Conservation (phyloP, 1,140 invertebrate species). For the Drosophila fuyamai region DNA sequence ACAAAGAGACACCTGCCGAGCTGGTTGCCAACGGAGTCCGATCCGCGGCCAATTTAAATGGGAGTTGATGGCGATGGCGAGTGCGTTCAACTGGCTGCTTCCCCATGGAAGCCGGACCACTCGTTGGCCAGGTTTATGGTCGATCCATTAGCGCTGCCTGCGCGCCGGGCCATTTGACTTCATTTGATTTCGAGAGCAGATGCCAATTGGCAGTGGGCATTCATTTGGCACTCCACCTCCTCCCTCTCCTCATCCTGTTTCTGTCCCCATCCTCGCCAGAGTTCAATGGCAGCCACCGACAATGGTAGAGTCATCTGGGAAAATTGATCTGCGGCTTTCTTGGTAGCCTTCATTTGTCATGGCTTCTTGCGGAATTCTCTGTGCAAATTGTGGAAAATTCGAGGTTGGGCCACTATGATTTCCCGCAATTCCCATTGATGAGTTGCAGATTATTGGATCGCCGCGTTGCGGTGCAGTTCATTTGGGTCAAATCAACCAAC, state of each 20-base stretch:
- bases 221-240: constrained; percentile 9
- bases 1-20: constrained; percentile 28
- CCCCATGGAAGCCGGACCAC: constrained; percentile 24
- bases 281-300: constrained; percentile 40
- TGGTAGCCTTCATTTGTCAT: constrained; percentile 1
- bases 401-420: constrained; percentile 26
- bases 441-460: constrained; percentile 22
- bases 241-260: neutral
- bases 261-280: neutral
- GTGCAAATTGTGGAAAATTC: constrained; percentile 19
- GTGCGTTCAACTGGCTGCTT: constrained; percentile 42
- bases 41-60: constrained; percentile 24
- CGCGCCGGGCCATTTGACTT: constrained; percentile 32
- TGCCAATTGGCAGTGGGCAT: constrained; percentile 10
- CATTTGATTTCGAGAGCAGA: constrained; percentile 42
- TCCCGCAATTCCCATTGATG: constrained; percentile 44
- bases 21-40: constrained; percentile 21
- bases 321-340: constrained; percentile 37
- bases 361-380: constrained; percentile 2
- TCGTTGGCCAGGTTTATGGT: constrained; percentile 48
- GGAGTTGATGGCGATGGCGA: constrained; percentile 24
- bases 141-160: constrained; percentile 36
- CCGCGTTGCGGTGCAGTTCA: constrained; percentile 5
- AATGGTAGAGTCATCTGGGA: constrained; percentile 26
- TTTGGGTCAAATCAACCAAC: neutral